phyloP scores from a whole-genome alignment of 53 echinoderm and acorn worm species.

The Luidia sarsii region DNA sequence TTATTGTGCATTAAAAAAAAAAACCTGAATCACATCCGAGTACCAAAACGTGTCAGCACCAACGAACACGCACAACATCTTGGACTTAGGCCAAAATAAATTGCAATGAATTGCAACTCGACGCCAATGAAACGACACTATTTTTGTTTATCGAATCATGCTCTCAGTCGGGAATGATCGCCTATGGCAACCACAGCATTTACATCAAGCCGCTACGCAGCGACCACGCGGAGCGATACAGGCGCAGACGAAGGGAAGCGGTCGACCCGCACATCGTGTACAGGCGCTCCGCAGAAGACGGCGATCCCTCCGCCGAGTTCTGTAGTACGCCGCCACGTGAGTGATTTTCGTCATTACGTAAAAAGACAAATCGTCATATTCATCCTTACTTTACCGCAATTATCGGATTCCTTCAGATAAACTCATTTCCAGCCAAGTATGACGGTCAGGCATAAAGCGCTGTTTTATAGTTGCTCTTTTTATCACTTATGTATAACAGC shows the following conservation, averaged over 20 bases:
- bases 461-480: too few relatives aligned
- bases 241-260: conserved; percentile 30
- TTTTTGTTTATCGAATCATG: not conserved
- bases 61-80: not conserved
- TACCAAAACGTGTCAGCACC: too few relatives aligned
- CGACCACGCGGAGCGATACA: conserved; percentile 58
- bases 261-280: conserved; percentile 65
- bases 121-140: too few relatives aligned
- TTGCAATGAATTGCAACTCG: too few relatives aligned
- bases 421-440: too few relatives aligned
- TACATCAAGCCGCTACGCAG: conserved; percentile 53
- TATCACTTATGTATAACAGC: too few relatives aligned
- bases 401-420: too few relatives aligned
- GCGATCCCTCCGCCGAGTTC: conserved; percentile 24
- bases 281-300: not conserved
- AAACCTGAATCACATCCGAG: not conserved
- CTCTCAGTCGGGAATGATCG: conserved; percentile 55
- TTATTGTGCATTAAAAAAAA: not conserved
- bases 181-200: conserved; percentile 27
- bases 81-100: too few relatives aligned
- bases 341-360: not conserved
- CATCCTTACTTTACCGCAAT: too few relatives aligned
- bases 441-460: too few relatives aligned
- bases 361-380: too few relatives aligned
- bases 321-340: conserved; percentile 42